Evolutionary conservation across 2,888 invertebrate genomes (phyloP), one percentile per base, ranked within the genome.

Genomic region (Dicyrtomina minuta): DNA sequence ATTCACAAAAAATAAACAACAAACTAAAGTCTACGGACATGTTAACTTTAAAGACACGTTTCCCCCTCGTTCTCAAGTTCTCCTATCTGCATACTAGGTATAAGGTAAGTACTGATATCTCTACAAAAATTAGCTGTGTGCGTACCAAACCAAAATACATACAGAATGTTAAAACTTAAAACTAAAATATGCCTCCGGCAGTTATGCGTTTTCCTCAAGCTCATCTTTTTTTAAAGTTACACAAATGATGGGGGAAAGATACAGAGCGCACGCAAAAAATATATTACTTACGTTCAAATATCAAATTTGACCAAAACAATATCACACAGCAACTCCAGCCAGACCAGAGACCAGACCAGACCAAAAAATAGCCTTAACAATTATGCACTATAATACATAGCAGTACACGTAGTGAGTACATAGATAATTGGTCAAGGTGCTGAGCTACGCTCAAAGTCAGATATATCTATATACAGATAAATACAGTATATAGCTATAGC

Each of bases 351-450:
- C n/a, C n/a, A n/a, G n/a, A n/a, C n/a, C n/a, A n/a, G n/a, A n/a
- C n/a, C n/a, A n/a, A n/a, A n/a, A 51, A 3, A 51, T 20, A 20
- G 51, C 10, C 17, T 51, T 17, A 4, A 51, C 43, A 41, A 10
- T 41, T 41, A 41, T 41, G 13, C 43, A 4, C 3, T 46, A 17
- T 58, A n/a, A n/a, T n/a, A n/a, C n/a, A n/a, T n/a, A n/a, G n/a
- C n/a, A n/a, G n/a, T 33, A 33, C 33, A 33, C 33, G 8, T 8
- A 33, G 33, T 33, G 20, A 33, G 33, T 60, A 41, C 59, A 43
- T 60, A 43, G 13, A 41, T 60, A 60, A 60, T 60, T 43, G 59
- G 59, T 60, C 59, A 60, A 60, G 59, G 43, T 60, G 59, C 43
- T 60, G 10, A 15, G 46, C 46, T 33, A n/a, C n/a, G n/a, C n/a